phyloP scores from a whole-genome alignment of 2,888 invertebrate species.

The Frankliniella fusca region DNA sequence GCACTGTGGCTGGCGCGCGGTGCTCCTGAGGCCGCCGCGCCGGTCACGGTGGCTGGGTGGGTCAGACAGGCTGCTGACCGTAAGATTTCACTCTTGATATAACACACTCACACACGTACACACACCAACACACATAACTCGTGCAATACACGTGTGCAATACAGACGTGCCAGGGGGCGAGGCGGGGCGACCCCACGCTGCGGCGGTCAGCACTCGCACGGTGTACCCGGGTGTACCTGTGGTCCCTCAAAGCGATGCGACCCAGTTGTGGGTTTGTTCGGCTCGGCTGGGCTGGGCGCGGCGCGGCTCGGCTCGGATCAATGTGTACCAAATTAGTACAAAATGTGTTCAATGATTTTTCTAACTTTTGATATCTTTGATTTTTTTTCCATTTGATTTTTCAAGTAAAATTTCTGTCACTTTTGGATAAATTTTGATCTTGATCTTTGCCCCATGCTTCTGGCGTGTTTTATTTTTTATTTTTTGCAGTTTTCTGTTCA shows the following conservation, averaged over 20 bases:
- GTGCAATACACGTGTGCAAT: no score
- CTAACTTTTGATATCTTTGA: no score
- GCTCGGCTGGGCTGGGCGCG: background rate
- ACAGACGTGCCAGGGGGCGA: no score
- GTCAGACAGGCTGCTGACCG: background rate
- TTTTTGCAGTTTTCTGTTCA: no score
- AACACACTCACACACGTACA: background rate
- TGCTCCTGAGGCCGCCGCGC: background rate
- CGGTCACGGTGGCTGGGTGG: background rate
- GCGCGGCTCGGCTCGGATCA: background rate
- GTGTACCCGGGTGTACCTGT: background rate
- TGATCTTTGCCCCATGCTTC: no score
- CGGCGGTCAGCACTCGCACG: background rate
- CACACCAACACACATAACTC: no score
- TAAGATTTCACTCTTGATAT: background rate
- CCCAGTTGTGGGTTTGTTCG: background rate
- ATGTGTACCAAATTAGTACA: no score
- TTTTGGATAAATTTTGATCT: no score
- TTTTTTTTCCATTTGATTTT: no score
- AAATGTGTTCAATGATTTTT: no score
- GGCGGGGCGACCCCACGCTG: background rate
- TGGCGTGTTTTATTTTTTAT: no score
- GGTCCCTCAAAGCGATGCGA: background rate
- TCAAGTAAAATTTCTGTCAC: no score
- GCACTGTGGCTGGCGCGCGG: background rate